Base-by-base conservation (phyloP, 2,797 vertebrate species). In the Typhlichthys subterraneus region DNA sequence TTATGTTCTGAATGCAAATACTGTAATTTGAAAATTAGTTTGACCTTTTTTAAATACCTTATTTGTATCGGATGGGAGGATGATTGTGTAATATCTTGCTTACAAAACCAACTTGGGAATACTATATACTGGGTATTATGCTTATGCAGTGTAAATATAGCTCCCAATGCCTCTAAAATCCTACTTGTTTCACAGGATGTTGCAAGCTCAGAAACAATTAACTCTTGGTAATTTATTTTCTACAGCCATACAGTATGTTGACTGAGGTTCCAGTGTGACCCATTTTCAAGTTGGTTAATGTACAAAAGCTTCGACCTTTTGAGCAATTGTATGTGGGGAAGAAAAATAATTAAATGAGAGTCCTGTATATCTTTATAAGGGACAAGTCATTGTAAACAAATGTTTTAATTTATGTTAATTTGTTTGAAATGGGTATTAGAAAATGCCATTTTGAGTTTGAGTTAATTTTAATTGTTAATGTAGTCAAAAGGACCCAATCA, bases 1-100 rank as follows among this genome's bases (percentile, higher is more conserved):
- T 23, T 23, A 23, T 53, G 70, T 80, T 81, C 76, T 71, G 1
- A 65, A 70, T 70, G 17, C 29, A 14, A 58, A 59, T 61, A 74
- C 79, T 82, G 57, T 75, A 12, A 74, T 72, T 72, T 75, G 12
- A 63, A 38, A 74, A 72, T 17, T 69, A 69, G 45, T 60, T 29
- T 61, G 55, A 4, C 15, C 8, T 75, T 45, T 75, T 62, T 67
- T 61, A 45, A 58, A 53, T 61, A 29, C 50, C 67, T 14, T 8
- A 50, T 67, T 71, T 2, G 59, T 63, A 15, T 45, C 61, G 45
- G 57, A 59, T 75, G 61, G 15, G 31, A 76, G 13, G 19, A 66
- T 57, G 63, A 78, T 81, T 23, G 52, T 57, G 46, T 58, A 23
- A 58, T 54, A 9, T 19, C 15, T 53, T 9, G 61, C 50, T 63